Conservation (phyloP, 30 jellyfish, hydroid and myxozoan genomes). For the Hydra vulgaris region DNA sequence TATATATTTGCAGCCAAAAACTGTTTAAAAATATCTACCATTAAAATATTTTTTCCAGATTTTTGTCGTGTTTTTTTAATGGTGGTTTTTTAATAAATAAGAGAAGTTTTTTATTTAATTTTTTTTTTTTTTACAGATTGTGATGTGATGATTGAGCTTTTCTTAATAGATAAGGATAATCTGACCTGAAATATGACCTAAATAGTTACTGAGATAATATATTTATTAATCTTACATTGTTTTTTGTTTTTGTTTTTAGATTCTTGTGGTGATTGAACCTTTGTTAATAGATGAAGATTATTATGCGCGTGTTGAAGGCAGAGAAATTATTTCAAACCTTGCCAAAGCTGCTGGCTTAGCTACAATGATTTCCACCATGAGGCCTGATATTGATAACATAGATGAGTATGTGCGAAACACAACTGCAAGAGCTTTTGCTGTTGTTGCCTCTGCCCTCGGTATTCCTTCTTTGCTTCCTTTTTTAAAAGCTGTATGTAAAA, state of each 20-base stretch:
- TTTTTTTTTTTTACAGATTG: too few species aligned
- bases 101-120: too few species aligned
- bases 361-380: conserved; percentile 98
- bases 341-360: conserved; percentile 99
- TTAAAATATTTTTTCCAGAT: too few species aligned
- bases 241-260: conserved; percentile 21
- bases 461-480: conserved; percentile 98
- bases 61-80: too few species aligned
- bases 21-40: too few species aligned
- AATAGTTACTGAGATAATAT: background rate
- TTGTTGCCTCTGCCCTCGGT: conserved; percentile 99
- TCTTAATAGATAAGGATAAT: too few species aligned
- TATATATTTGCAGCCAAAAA: too few species aligned
- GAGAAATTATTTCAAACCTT: conserved; percentile 96
- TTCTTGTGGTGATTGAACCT: conserved; percentile 98
- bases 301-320: conserved; percentile 99
- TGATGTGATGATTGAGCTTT: too few species aligned
- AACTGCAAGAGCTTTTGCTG: conserved; percentile 99
- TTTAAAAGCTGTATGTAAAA: conserved; percentile 99
- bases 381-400: conserved; percentile 98
- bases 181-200: background rate
- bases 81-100: too few species aligned
- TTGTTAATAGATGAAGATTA: conserved; percentile 97
- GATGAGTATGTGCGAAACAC: conserved; percentile 99
- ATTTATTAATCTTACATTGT: background rate